Evolutionary conservation across 2,797 vertebrate species (phyloP).

Genomic region (Paratrypauchen microcephalus): DNA sequence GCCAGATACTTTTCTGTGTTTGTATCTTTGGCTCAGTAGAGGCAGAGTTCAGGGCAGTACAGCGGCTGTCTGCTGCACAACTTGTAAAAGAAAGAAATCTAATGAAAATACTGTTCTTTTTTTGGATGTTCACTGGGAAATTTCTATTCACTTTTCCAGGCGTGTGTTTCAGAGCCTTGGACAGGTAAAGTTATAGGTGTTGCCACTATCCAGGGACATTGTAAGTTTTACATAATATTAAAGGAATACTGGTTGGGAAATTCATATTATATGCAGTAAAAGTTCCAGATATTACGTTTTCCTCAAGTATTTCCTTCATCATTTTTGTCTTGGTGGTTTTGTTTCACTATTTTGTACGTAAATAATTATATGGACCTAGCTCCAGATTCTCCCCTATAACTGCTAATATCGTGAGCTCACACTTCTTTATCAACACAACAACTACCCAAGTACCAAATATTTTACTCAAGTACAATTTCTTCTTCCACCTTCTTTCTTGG

Average conservation of each 20-base stretch:
- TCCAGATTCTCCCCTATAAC: no score
- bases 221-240: not conserved
- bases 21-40: constrained; percentile 38
- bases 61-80: constrained; percentile 29
- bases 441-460: not conserved
- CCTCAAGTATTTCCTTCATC: no score
- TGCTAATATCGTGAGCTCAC: no score
- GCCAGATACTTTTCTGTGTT: constrained; percentile 32
- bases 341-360: no score
- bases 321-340: not conserved
- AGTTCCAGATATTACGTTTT: no score
- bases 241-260: not conserved
- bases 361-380: no score
- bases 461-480: not conserved
- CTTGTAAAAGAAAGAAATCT: constrained; percentile 25
- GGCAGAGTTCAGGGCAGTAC: constrained; percentile 26
- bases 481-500: not conserved
- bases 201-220: not conserved
- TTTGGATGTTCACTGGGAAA: constrained; percentile 3
- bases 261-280: not conserved
- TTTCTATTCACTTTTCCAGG: not conserved
- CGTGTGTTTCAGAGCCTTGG: not conserved
- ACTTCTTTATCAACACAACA: no score
- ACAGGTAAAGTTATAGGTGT: not conserved
- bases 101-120: constrained; percentile 7